These are phyloP conservation scores for Neodontobutis hainanensis DNA, from an alignment of 2,113 vertebrate genomes.

Conservation along the genomic window DNA sequence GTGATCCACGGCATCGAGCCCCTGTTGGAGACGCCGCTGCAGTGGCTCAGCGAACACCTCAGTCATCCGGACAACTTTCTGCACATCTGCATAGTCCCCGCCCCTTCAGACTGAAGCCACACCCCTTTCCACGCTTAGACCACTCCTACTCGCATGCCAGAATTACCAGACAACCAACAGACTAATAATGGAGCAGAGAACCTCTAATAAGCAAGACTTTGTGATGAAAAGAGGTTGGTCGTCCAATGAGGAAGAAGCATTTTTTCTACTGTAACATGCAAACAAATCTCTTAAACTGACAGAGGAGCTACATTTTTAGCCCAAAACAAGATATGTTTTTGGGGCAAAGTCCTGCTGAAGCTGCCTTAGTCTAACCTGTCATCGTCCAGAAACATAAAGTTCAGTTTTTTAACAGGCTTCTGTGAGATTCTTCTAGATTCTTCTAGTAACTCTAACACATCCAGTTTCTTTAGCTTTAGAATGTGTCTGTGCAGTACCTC, in stretches of 20 bases:
- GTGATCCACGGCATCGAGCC: slow-evolving; percentile 98
- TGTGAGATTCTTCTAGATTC: no score
- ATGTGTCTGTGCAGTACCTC: no score
- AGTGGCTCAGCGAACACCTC: slow-evolving; percentile 98
- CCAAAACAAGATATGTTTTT: not conserved
- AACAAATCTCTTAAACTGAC: not conserved
- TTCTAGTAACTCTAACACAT: no score
- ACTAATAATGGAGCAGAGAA: not conserved
- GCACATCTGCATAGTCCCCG: slow-evolving; percentile 91
- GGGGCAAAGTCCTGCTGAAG: slow-evolving; percentile 37
- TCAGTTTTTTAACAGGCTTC: not conserved
- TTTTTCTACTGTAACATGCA: not conserved
- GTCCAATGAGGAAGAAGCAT: slow-evolving; percentile 1
- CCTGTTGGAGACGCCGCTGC: slow-evolving; percentile 94
- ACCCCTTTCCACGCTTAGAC: not conserved
- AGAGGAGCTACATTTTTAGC: not conserved
- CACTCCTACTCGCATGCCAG: not conserved
- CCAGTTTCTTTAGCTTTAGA: no score
- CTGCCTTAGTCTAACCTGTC: slow-evolving; percentile 61
- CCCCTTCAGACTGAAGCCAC: slow-evolving; percentile 86
- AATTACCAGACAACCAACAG: no score
- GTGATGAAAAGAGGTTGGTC: not conserved
- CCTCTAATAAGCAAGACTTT: slow-evolving; percentile 19
- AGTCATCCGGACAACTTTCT: slow-evolving; percentile 99
- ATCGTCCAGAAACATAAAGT: not conserved